A percentile compares a stretch with the other conserved stretches of the same genome.
Conservation (phyloP, 1,140 invertebrate species). For the Drosophila setifemur region DNA sequence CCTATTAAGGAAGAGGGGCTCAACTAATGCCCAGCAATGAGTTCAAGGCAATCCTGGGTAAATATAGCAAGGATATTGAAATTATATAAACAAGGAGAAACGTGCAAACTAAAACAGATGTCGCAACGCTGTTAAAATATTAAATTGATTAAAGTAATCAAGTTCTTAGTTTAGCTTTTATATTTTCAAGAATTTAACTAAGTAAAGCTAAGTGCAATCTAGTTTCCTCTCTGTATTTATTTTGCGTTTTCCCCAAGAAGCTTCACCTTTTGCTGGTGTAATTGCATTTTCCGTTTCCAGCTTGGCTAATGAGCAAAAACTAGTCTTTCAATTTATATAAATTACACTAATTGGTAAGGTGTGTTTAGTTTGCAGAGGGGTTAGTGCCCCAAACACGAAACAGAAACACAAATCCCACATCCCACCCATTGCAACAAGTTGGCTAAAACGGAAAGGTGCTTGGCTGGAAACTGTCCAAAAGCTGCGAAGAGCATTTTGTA, state of each 20-base stretch:
- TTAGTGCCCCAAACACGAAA: neutral
- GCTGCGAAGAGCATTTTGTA: slow-evolving; percentile 1
- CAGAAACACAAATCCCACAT: slow-evolving; percentile 1
- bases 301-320: slow-evolving; percentile 45
- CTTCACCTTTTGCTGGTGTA: neutral
- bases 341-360: slow-evolving; percentile 56
- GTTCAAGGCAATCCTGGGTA: slow-evolving; percentile 6
- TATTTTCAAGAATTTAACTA: too few relatives aligned
- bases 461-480: slow-evolving; percentile 6
- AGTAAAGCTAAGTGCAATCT: too few relatives aligned
- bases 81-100: slow-evolving; percentile 5
- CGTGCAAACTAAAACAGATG: too few relatives aligned
- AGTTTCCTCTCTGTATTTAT: neutral
- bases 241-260: neutral
- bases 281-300: slow-evolving; percentile 24
- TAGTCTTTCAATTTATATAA: slow-evolving; percentile 43
- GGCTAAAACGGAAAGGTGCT: slow-evolving; percentile 2
- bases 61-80: neutral
- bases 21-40: slow-evolving; percentile 11
- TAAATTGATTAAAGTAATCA: too few relatives aligned
- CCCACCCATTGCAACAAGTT: slow-evolving; percentile 33
- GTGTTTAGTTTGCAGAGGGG: slow-evolving; percentile 23
- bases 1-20: neutral
- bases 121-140: too few relatives aligned
- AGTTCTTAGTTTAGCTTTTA: too few relatives aligned